Evolutionary conservation across 1,140 invertebrate genomes (phyloP), one percentile per base, ranked within the genome.

Genomic region (Lepidurus arcticus): DNA sequence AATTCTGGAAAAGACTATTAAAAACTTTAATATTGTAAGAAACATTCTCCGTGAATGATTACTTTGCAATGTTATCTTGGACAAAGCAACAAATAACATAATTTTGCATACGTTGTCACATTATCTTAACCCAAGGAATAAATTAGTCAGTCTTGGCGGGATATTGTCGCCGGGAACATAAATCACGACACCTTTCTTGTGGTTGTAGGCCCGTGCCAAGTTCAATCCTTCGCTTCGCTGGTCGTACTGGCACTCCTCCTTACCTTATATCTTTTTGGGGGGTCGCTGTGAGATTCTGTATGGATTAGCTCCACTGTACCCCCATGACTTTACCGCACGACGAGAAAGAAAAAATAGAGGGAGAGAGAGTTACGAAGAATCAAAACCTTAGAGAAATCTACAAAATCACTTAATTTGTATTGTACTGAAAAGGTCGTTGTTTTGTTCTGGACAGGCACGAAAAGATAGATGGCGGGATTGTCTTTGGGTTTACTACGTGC

Each of bases 121-220:
- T 65, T 65, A 65, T 65, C 21, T 65, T 65, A 65, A 65, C 16
- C 21, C 53, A 21, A 11, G n/a, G 53, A 65, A 65, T 65, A 65
- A 65, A 65, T 65, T 65, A 65, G 53, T 65, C 53, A 65, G 53
- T 65, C 53, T 16, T 65, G 53, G 53, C 53, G 53, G 53, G 53
- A 65, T 65, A 65, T 65, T 65, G 53, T 65, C 53, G 53, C 53
- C 53, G 53, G 53, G 53, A 34, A 65, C 53, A 65, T 65, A 65
- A 65, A 65, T 65, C 53, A 65, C 16, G 53, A 65, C 53, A 65
- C 6, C 21, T 65, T 65, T 21, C 21, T 65, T 21, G 53, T 21
- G 53, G 16, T 65, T 65, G 16, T 65, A n/a, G 21, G 21, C 53
- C 21, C 53, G 21, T 65, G 53, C 53, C 53, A 65, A 65, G 13